phyloP scores from a whole-genome alignment of 2,888 invertebrate species.

The Watsonalla binaria region DNA sequence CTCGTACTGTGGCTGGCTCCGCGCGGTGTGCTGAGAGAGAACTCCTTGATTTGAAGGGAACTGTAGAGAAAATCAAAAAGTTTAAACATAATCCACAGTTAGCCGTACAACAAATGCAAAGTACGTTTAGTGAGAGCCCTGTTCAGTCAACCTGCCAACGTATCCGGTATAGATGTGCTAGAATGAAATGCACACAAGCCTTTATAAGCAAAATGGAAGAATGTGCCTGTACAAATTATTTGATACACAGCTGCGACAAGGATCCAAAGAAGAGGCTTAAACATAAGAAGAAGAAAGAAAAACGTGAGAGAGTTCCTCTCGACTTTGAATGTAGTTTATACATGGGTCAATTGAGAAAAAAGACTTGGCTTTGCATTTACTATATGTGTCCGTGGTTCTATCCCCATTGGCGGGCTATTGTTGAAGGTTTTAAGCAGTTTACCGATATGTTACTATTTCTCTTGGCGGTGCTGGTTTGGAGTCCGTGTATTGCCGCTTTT shows the following conservation, averaged over 20 bases:
- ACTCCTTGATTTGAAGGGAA: not conserved
- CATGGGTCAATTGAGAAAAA: constrained; percentile 38
- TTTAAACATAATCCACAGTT: not conserved
- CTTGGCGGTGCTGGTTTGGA: constrained; percentile 48
- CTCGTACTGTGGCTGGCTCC: not conserved
- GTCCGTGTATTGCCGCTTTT: constrained; percentile 44
- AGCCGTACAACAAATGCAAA: not conserved
- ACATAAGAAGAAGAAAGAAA: not conserved
- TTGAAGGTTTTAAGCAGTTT: constrained; percentile 36
- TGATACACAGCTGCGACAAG: not conserved
- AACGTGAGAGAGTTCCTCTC: constrained; percentile 9
- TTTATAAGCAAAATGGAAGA: not conserved
- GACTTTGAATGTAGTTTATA: constrained; percentile 39
- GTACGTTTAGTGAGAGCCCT: not conserved
- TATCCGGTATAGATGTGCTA: not conserved
- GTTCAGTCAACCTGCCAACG: not conserved
- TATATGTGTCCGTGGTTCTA: constrained; percentile 45
- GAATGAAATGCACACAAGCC: no score
- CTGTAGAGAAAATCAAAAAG: not conserved
- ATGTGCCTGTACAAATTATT: not conserved
- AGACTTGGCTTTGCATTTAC: constrained; percentile 35
- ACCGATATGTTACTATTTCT: constrained; percentile 38
- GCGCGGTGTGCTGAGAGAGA: not conserved
- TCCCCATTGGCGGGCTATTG: constrained; percentile 37
- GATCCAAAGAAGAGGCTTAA: constrained; percentile 1